phyloP scores from a whole-genome alignment of 2,113 vertebrate genomes.

The Meles meles region DNA sequence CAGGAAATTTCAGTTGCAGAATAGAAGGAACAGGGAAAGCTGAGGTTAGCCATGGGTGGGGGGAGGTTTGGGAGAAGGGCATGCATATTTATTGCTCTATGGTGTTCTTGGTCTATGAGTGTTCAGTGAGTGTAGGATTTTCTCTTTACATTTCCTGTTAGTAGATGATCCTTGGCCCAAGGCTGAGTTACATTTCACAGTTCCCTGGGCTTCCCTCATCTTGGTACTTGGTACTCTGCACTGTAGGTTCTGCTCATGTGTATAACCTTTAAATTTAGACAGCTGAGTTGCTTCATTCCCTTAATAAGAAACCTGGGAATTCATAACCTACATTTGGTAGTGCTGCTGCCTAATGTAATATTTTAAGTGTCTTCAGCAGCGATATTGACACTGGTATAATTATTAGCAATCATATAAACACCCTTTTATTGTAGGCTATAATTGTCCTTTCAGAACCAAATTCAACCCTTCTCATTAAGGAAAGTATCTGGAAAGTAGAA shows the following conservation, averaged over 20 bases:
- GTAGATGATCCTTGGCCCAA: neutral
- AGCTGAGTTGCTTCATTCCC: neutral
- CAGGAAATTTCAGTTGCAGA: neutral
- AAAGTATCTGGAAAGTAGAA: neutral
- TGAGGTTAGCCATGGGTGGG: neutral
- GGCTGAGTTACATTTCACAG: neutral
- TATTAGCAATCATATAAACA: conserved; percentile 29
- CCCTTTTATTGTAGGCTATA: neutral
- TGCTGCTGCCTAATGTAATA: neutral
- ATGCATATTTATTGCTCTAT: neutral
- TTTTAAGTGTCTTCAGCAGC: conserved; percentile 18
- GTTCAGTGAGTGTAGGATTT: neutral
- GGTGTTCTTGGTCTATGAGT: neutral
- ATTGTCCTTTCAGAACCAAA: neutral
- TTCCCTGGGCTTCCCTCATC: neutral
- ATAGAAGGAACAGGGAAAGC: neutral
- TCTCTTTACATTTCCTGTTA: neutral
- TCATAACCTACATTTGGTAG: neutral
- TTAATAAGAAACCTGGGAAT: neutral
- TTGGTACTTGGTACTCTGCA: neutral
- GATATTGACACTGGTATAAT: conserved; percentile 16
- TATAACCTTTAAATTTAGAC: neutral
- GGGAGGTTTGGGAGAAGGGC: neutral
- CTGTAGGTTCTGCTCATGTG: neutral
- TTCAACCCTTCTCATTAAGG: neutral